These are phyloP conservation scores for Phlogophora meticulosa DNA, from an alignment of 2,888 invertebrate species.

Conservation along the genomic window DNA sequence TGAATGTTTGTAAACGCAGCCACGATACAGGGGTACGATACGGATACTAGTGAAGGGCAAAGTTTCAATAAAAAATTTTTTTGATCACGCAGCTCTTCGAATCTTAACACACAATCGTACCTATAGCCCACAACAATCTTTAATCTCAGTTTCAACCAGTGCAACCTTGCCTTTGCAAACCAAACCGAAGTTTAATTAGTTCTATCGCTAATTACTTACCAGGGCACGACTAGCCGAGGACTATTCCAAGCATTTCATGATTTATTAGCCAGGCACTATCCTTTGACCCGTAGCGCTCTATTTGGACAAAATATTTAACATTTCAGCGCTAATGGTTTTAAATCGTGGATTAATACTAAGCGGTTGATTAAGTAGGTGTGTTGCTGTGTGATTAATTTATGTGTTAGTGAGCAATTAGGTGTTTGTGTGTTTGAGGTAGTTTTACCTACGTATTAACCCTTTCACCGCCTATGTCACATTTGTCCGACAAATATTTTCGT, in stretches of 20 bases:
- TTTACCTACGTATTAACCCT: neutral
- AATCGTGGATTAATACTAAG: slow-evolving; percentile 39
- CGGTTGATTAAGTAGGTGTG: slow-evolving; percentile 42
- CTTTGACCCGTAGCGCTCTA: slow-evolving; percentile 63
- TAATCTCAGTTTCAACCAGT: slow-evolving; percentile 55
- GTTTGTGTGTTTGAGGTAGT: slow-evolving; percentile 1
- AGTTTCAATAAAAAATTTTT: neutral
- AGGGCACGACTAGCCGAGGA: slow-evolving; percentile 79
- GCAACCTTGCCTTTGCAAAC: slow-evolving; percentile 59
- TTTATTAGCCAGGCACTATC: slow-evolving; percentile 67
- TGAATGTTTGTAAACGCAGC: no score
- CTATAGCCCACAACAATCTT: slow-evolving; percentile 5
- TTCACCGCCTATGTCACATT: no score
- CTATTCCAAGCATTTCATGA: slow-evolving; percentile 79
- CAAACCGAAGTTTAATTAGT: slow-evolving; percentile 80
- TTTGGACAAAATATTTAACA: slow-evolving; percentile 62
- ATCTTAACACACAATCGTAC: slow-evolving; percentile 40
- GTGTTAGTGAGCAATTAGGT: slow-evolving; percentile 10
- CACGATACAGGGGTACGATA: no score
- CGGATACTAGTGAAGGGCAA: no score
- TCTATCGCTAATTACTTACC: slow-evolving; percentile 87
- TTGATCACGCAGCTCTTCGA: slow-evolving; percentile 7
- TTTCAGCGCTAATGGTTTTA: slow-evolving; percentile 55
- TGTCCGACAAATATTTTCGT: no score
- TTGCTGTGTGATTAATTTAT: slow-evolving; percentile 30